Evolutionary conservation across 1,140 invertebrate genomes (phyloP), one percentile per base, ranked within the genome.

Genomic region (Tetramorium alpestre): DNA sequence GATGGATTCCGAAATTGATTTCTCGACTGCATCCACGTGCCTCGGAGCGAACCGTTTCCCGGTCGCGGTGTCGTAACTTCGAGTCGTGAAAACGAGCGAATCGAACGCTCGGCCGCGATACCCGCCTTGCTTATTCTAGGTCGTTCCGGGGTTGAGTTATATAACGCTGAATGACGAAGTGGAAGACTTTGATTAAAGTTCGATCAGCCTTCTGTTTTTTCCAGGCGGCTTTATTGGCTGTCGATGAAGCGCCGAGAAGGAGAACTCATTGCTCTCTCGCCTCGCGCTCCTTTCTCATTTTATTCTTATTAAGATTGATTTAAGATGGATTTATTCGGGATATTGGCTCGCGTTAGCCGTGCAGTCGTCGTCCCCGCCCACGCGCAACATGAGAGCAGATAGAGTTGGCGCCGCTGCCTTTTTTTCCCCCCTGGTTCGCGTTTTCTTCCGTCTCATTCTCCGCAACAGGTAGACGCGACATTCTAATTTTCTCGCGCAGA

Each of bases 161-260:
- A 87, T 76, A 76, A 76, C 51, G 62, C 18, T 60, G 60, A 18
- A 87, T 76, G 75, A 78, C 82, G 82, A 65, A 73, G 80, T 73
- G 80, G 80, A 73, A 75, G 80, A 84, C 69, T 65, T 78, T 85
- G 82, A 85, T 85, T 85, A 85, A 85, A 76, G 58, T 85, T 85
- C 82, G 60, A 85, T 85, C 80, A 84, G 80, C 54, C 80, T 75
- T 75, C 73, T 67, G 73, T 78, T 85, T 78, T 85, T 78, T 47
- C 82, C 67, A 47, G 60, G 47, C n/a, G 82, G 33, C 44, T 85
- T 65, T 78, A 85, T 56, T 60, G 80, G 80, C 51, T 49, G 80
- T 47, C 80, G 69, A 73, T 84, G 80, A 84, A 84, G 54, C 80
- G 41, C 41, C 56, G 13, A 54, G 41, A 56, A 73, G 49, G 80